These are phyloP conservation scores for Temnothorax nylanderi DNA, from an alignment of 1,140 invertebrate genomes.

Conservation along the genomic window DNA sequence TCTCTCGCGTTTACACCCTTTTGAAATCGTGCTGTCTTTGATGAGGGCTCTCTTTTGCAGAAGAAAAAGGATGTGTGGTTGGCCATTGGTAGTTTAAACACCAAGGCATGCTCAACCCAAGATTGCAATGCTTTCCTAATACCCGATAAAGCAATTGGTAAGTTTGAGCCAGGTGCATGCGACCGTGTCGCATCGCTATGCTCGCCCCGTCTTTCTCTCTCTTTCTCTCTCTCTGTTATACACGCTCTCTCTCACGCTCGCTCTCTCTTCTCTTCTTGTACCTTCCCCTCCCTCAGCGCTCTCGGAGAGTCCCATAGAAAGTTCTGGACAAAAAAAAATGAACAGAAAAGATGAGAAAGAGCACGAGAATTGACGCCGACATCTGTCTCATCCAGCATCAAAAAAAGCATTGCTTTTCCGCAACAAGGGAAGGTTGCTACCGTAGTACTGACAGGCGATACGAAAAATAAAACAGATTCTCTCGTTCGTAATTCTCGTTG, in stretches of 20 bases:
- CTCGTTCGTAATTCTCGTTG: slow-evolving; percentile 29
- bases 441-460: slow-evolving; percentile 46
- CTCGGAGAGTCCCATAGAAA: slow-evolving; percentile 61
- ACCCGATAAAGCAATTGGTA: slow-evolving; percentile 85
- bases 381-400: slow-evolving; percentile 54
- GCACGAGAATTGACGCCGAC: slow-evolving; percentile 71
- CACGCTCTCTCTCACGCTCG: slow-evolving; percentile 64
- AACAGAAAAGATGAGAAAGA: slow-evolving; percentile 70
- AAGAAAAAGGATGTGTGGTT: slow-evolving; percentile 86
- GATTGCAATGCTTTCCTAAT: slow-evolving; percentile 85
- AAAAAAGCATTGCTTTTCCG: slow-evolving; percentile 52
- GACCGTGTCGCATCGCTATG: slow-evolving; percentile 71
- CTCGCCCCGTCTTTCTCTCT: slow-evolving; percentile 76
- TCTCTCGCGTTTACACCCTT: slow-evolving; percentile 78
- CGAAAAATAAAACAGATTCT: slow-evolving; percentile 40
- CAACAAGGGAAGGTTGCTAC: slow-evolving; percentile 59
- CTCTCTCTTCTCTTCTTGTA: slow-evolving; percentile 54
- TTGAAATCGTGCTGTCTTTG: slow-evolving; percentile 85
- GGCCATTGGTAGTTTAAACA: slow-evolving; percentile 86
- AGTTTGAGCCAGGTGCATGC: slow-evolving; percentile 82
- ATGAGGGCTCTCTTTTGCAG: slow-evolving; percentile 86
- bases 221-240: slow-evolving; percentile 67
- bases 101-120: slow-evolving; percentile 85
- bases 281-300: slow-evolving; percentile 66
- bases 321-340: slow-evolving; percentile 52